Evolutionary conservation across 2,888 invertebrate genomes (phyloP).

Genomic region (Acheta domesticus): DNA sequence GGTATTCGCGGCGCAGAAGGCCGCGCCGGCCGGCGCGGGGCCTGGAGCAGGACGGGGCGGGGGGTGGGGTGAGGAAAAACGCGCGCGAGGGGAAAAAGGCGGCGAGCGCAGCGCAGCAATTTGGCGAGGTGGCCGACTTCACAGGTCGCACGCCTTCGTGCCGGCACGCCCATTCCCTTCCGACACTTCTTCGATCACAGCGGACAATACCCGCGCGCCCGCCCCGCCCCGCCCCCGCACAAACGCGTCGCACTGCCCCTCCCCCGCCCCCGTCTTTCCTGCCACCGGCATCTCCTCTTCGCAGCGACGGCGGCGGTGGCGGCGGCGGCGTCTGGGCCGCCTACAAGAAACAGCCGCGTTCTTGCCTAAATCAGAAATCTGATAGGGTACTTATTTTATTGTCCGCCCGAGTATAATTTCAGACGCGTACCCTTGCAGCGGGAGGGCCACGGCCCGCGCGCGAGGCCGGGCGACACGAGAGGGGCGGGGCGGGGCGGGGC

Average conservation of each 20-base stretch:
- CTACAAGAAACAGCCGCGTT: neutral
- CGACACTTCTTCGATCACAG: no score
- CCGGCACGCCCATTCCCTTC: neutral
- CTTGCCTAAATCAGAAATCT: neutral
- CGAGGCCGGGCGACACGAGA: no score
- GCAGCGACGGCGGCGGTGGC: no score
- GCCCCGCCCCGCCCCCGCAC: no score
- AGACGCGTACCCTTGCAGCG: neutral
- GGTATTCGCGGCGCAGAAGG: neutral
- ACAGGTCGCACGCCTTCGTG: neutral
- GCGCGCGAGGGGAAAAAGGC: neutral
- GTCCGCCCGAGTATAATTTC: neutral
- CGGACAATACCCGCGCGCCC: no score
- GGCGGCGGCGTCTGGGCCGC: neutral
- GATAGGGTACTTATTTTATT: neutral
- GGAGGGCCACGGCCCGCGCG: no score
- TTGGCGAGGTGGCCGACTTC: constrained; percentile 1
- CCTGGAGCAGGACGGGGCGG: no score
- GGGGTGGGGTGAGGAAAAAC: neutral
- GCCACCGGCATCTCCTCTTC: no score
- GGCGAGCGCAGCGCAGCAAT: neutral
- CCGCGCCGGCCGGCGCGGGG: neutral
- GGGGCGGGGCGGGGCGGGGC: no score
- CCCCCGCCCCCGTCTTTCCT: no score
- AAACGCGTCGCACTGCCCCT: no score